Conservation (phyloP, 2,797 vertebrate genomes). For the Liparis tanakae region DNA sequence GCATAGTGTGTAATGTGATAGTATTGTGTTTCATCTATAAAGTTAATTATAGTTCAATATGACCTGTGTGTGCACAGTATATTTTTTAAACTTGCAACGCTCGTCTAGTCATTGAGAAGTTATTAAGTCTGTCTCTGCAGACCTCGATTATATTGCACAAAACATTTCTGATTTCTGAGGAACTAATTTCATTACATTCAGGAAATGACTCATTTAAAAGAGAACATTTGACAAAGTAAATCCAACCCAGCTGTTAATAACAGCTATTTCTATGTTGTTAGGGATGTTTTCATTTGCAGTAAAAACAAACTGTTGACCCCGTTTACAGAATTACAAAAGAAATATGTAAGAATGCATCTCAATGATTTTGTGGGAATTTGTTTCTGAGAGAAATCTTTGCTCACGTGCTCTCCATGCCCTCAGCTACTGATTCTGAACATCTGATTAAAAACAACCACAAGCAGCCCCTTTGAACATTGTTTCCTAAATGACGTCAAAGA, state of each 20-base stretch:
- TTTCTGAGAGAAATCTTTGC: not conserved
- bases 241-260: not conserved
- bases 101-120: not conserved
- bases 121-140: not conserved
- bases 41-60: no score
- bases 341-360: not conserved
- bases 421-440: not conserved
- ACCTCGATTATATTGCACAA: not conserved
- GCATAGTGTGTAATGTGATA: no score
- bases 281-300: not conserved
- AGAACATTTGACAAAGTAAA: not conserved
- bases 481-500: conserved; percentile 10
- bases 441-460: not conserved
- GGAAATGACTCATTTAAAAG: not conserved
- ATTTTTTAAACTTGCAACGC: not conserved
- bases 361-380: not conserved
- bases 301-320: not conserved
- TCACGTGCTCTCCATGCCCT: not conserved
- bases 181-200: not conserved
- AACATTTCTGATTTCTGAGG: not conserved
- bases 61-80: not conserved
- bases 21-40: no score
- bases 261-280: not conserved
- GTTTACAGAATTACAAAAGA: not conserved
- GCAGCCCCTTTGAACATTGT: conserved; percentile 3